phyloP scores from a whole-genome alignment of 2,888 invertebrate species.

The Aleiodes alternator region DNA sequence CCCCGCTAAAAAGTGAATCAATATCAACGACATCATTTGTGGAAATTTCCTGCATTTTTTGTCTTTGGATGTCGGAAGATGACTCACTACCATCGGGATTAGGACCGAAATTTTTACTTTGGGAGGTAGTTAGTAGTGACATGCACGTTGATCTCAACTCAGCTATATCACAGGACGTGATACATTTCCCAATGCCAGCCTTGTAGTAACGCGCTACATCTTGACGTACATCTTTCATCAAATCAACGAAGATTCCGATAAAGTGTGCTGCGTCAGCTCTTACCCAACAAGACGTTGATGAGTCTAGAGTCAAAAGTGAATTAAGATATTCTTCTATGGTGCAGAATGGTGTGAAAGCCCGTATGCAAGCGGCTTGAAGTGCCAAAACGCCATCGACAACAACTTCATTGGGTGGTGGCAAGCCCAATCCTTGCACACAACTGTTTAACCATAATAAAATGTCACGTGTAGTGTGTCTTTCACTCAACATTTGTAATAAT shows the following conservation, averaged over 20 bases:
- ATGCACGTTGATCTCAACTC: constrained; percentile 36
- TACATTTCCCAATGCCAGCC: constrained; percentile 48
- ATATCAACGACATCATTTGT: constrained; percentile 30
- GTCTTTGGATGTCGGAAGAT: constrained; percentile 41
- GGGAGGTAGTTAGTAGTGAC: constrained; percentile 42
- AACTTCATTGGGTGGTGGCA: constrained; percentile 49
- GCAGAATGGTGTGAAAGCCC: too few species aligned
- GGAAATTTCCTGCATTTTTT: constrained; percentile 28
- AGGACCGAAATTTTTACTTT: constrained; percentile 34
- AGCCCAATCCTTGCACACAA: constrained; percentile 46
- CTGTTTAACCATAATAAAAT: constrained; percentile 51
- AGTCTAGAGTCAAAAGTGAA: constrained; percentile 13
- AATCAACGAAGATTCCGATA: constrained; percentile 46
- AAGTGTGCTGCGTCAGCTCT: constrained; percentile 51
- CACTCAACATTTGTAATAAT: constrained; percentile 54
- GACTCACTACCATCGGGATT: constrained; percentile 37
- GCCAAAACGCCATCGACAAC: constrained; percentile 49
- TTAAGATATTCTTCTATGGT: constrained; percentile 49
- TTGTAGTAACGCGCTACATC: constrained; percentile 49
- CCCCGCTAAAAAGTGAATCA: not conserved
- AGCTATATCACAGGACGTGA: constrained; percentile 26
- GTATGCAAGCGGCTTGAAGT: constrained; percentile 47
- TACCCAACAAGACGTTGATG: constrained; percentile 46
- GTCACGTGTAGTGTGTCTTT: constrained; percentile 47
- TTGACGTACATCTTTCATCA: constrained; percentile 38